Conservation (phyloP, 2,888 invertebrate genomes). For the Halocaridina rubra region DNA sequence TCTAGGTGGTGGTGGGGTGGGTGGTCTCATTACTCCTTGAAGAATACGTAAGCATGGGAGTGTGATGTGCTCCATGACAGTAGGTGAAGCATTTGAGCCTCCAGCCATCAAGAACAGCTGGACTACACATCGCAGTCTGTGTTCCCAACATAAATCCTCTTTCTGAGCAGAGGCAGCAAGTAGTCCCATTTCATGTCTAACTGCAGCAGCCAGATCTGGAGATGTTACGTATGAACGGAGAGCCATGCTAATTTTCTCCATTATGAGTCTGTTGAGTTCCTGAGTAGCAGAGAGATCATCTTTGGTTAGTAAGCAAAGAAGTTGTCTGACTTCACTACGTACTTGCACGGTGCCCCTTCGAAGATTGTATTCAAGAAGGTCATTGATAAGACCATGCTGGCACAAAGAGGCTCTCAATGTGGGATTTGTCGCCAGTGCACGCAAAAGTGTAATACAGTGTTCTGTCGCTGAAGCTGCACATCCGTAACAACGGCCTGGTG, state of each 20-base stretch:
- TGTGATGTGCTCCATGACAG: slow-evolving; percentile 90
- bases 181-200: slow-evolving; percentile 89
- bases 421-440: slow-evolving; percentile 86
- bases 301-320: slow-evolving; percentile 88
- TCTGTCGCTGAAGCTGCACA: slow-evolving; percentile 88
- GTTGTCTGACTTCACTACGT: slow-evolving; percentile 88
- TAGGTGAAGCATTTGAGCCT: slow-evolving; percentile 76
- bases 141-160: slow-evolving; percentile 96
- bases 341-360: slow-evolving; percentile 86
- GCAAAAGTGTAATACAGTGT: slow-evolving; percentile 89
- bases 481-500: slow-evolving; percentile 70
- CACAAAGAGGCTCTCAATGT: slow-evolving; percentile 82
- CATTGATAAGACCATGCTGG: slow-evolving; percentile 87
- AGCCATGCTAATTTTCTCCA: slow-evolving; percentile 79
- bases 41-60: slow-evolving; percentile 93
- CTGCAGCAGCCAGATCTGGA: slow-evolving; percentile 79
- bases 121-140: slow-evolving; percentile 78
- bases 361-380: slow-evolving; percentile 89
- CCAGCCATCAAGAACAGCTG: slow-evolving; percentile 70
- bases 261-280: slow-evolving; percentile 84
- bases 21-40: slow-evolving; percentile 78
- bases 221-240: slow-evolving; percentile 77
- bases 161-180: slow-evolving; percentile 89
- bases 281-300: slow-evolving; percentile 86
- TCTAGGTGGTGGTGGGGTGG: slow-evolving; percentile 62